Evolutionary conservation across 2,888 invertebrate genomes (phyloP).

Genomic region (Pristionchus fissidentatus): DNA sequence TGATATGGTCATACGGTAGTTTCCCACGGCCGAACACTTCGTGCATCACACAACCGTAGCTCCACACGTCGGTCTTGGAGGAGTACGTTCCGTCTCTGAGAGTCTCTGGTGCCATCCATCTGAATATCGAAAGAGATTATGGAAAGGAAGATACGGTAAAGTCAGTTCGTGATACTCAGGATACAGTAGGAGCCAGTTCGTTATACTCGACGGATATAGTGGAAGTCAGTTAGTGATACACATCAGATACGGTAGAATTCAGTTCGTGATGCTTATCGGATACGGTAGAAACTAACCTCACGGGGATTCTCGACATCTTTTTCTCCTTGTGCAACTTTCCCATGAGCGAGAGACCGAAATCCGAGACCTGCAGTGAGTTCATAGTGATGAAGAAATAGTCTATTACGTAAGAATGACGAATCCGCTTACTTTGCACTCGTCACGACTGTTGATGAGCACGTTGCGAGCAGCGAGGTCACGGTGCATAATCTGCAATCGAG

Average conservation of each 20-base stretch:
- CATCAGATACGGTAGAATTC: too few species aligned
- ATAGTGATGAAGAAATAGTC: not conserved
- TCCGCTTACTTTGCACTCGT: constrained; percentile 51
- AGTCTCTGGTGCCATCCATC: constrained; percentile 64
- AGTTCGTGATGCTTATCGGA: too few species aligned
- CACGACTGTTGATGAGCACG: constrained; percentile 55
- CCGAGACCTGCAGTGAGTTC: constrained; percentile 60
- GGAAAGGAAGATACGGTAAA: too few species aligned
- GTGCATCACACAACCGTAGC: constrained; percentile 61
- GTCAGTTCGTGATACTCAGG: too few species aligned
- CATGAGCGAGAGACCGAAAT: constrained; percentile 64
- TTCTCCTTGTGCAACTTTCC: constrained; percentile 63
- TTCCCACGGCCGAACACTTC: constrained; percentile 60
- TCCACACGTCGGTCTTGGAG: constrained; percentile 64
- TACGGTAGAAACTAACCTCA: constrained; percentile 54
- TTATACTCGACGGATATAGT: too few species aligned
- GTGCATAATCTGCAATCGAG: constrained; percentile 57
- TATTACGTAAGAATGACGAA: too few species aligned
- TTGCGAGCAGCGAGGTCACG: constrained; percentile 64
- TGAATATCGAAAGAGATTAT: constrained; percentile 11
- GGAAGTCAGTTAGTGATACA: too few species aligned
- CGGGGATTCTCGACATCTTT: constrained; percentile 60
- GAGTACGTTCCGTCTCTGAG: constrained; percentile 59
- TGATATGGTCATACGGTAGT: constrained; percentile 56
- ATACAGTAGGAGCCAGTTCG: too few species aligned